Evolutionary conservation across 2,888 invertebrate species (phyloP).

Genomic region (Philereme transversata): DNA sequence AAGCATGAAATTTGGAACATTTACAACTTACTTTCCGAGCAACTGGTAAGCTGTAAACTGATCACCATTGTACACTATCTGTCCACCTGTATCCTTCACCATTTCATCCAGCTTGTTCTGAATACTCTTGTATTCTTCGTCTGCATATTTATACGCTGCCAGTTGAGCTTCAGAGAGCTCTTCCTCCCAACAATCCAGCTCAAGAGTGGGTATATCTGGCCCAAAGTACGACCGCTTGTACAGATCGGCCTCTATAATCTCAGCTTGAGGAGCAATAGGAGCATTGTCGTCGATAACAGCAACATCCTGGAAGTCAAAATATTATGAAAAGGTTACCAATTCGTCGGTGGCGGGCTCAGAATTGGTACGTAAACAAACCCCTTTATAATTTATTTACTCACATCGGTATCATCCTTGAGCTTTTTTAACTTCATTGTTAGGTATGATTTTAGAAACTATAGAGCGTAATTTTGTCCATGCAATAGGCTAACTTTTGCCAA

Average conservation of each 20-base stretch:
- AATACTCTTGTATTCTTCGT: conserved; percentile 87
- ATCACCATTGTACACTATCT: conserved; percentile 87
- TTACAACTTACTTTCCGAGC: conserved; percentile 78
- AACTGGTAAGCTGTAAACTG: conserved; percentile 86
- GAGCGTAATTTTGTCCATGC: neutral
- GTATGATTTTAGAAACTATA: conserved; percentile 1
- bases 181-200: conserved; percentile 89
- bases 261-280: conserved; percentile 66
- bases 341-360: neutral
- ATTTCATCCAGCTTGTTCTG: conserved; percentile 85
- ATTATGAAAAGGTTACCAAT: conserved; percentile 9
- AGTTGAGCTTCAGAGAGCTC: conserved; percentile 87
- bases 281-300: conserved; percentile 28
- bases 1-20: too few species aligned
- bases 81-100: conserved; percentile 83
- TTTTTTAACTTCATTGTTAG: conserved; percentile 28
- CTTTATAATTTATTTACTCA: conserved; percentile 2
- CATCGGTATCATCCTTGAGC: conserved; percentile 31
- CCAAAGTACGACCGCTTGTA: conserved; percentile 78
- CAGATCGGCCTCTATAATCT: conserved; percentile 76
- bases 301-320: conserved; percentile 47
- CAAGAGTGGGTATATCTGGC: conserved; percentile 82
- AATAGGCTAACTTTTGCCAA: neutral
- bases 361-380: conserved; percentile 8
- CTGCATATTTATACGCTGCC: conserved; percentile 85